Percentiles rank a stretch among this genome's conserved stretches.
These are phyloP conservation scores for Platycnemis pennipes DNA, from an alignment of 2,888 invertebrate genomes.

Conservation along the genomic window DNA sequence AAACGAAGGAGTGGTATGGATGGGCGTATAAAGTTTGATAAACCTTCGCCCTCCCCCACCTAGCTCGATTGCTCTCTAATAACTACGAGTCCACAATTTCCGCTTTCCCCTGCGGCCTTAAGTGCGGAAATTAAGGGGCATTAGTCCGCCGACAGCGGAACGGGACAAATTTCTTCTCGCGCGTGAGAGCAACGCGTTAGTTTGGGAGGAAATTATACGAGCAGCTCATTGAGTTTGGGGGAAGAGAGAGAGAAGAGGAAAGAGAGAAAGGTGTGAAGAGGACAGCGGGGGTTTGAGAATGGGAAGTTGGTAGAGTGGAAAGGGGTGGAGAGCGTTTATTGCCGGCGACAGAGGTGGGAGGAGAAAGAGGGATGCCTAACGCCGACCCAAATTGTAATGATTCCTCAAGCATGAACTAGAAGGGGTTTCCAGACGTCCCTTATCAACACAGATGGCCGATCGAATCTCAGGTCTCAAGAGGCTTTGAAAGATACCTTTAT, in stretches of 20 bases:
- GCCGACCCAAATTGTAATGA: background rate
- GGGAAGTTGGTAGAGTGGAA: background rate
- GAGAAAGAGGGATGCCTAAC: background rate
- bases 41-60: background rate
- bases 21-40: background rate
- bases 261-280: constrained; percentile 19
- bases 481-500: too few species aligned
- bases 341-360: background rate
- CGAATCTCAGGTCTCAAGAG: too few species aligned
- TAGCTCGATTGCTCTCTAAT: background rate
- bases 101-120: background rate
- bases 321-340: background rate
- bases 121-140: constrained; percentile 29
- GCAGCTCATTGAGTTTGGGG: background rate
- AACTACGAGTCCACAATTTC: background rate
- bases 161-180: constrained; percentile 22
- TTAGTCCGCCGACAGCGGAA: background rate
- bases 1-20: background rate
- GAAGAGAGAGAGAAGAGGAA: background rate
- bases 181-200: background rate
- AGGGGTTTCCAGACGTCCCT: background rate
- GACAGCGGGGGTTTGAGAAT: background rate
- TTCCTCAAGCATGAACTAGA: background rate
- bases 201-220: constrained; percentile 30
- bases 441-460: too few species aligned